Evolutionary conservation across 2,888 invertebrate species (phyloP).

Genomic region (Sphaerophoria rueppellii): DNA sequence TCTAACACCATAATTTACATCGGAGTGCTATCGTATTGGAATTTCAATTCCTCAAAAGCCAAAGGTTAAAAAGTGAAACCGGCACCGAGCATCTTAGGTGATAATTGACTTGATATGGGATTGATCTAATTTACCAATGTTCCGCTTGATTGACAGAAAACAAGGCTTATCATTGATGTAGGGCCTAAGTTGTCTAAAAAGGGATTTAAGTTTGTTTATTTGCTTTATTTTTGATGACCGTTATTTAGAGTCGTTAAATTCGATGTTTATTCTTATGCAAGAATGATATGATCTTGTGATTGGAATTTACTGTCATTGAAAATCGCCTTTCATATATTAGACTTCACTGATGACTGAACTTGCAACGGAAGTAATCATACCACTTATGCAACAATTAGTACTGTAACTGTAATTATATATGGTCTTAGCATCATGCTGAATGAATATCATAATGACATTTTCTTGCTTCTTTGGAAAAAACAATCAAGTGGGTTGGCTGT

Average conservation of each 20-base stretch:
- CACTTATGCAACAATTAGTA: slow-evolving; percentile 38
- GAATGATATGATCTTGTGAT: too few relatives aligned
- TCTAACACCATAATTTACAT: slow-evolving; percentile 23
- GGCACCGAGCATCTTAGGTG: slow-evolving; percentile 54
- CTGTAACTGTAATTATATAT: slow-evolving; percentile 11
- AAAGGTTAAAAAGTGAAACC: slow-evolving; percentile 46
- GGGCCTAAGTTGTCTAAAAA: slow-evolving; percentile 44
- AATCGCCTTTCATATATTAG: too few relatives aligned
- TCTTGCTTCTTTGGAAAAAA: slow-evolving; percentile 8
- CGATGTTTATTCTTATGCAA: background rate
- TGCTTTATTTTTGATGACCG: background rate
- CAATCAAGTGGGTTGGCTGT: slow-evolving; percentile 4
- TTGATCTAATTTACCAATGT: slow-evolving; percentile 63
- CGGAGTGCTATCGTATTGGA: background rate
- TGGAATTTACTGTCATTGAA: too few relatives aligned
- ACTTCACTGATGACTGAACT: slow-evolving; percentile 57
- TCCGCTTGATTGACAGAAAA: slow-evolving; percentile 40
- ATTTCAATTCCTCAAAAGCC: slow-evolving; percentile 6
- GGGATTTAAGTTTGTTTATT: slow-evolving; percentile 26
- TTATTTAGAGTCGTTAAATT: background rate
- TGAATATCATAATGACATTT: slow-evolving; percentile 39
- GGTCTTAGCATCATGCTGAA: slow-evolving; percentile 24
- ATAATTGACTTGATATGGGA: slow-evolving; percentile 59
- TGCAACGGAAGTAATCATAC: slow-evolving; percentile 41
- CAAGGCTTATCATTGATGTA: slow-evolving; percentile 41